Conservation (phyloP, 2,113 vertebrate species). For the Holacanthus passer region DNA sequence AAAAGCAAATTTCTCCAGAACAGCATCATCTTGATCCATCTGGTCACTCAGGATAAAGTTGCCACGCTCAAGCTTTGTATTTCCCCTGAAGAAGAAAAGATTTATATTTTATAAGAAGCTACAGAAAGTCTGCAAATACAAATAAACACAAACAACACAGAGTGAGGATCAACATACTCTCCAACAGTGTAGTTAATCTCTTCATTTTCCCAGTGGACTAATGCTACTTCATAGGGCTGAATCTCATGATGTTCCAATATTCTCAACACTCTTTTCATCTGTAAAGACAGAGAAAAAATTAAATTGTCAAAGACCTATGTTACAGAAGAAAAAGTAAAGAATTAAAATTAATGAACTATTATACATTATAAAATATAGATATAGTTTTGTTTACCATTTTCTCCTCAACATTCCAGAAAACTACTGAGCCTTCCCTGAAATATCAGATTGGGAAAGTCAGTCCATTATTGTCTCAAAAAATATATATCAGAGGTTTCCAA, state of each 20-base stretch:
- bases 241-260: constrained; percentile 94
- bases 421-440: constrained; percentile 94
- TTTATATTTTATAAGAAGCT: background rate
- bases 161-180: constrained; percentile 84
- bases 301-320: background rate
- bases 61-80: constrained; percentile 91
- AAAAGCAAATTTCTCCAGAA: constrained; percentile 98
- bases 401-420: constrained; percentile 98
- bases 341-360: background rate
- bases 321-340: background rate
- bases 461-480: background rate
- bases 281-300: background rate
- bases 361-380: background rate
- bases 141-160: background rate
- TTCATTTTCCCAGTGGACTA: constrained; percentile 99
- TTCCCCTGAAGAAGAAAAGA: constrained; percentile 84
- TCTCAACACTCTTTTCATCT: constrained; percentile 91
- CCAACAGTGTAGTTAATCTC: constrained; percentile 93
- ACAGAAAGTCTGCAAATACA: background rate
- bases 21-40: constrained; percentile 85
- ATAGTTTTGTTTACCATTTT: constrained; percentile 89
- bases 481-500: background rate
- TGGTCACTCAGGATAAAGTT: constrained; percentile 90
- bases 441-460: constrained; percentile 10
- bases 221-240: constrained; percentile 94